Base-by-base conservation (phyloP, 2,888 invertebrate genomes). In the Kryphioiulus occultus region DNA sequence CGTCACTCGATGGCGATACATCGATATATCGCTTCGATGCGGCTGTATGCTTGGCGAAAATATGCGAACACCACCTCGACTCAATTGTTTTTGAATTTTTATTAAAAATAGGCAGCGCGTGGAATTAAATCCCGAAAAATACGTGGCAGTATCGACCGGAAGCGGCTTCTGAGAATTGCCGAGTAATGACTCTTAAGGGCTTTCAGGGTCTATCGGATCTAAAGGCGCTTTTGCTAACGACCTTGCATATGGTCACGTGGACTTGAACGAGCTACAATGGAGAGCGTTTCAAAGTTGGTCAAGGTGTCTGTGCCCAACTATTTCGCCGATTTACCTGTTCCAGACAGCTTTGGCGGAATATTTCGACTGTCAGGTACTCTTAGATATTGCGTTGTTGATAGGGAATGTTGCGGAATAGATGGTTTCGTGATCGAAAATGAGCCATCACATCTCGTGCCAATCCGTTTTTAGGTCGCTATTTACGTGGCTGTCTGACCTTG, bases 291-390 rank as follows among this genome's bases (percentile, higher is more conserved):
- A 87, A 94, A 94, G 91, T 92, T 96, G 91, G 94, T 97, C 5
- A 96, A 96, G 93, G 94, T 94, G 89, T 94, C 95, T 83, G 92
- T 97, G 90, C 97, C 97, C 7, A 95, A 96, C 92, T 98, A 98
- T 93, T 93, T 98, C 90, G 93, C 96, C 88, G 94, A 94, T 91
- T 93, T 98, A 89, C 98, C 97, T 30, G 95, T 98, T 92, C 97
- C 98, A 12, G 95, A 96, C 91, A 94, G 95, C 19, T 92, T 97
- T 90, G 95, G 95, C 89, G 97, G 97, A 91, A 96, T 97, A 95
- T 96, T 97, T 92, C 94, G 94, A 91, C 93, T 97, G 89, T 95
- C 96, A 92, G 94, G 97, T 97, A 93, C 93, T 94, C 92, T 26
- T 87, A 26, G 84, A 10, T 53, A 17, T 39, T 4, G 47, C 5